phyloP scores from a whole-genome alignment of 2,888 invertebrate genomes.

The Xestia sexstrigata region DNA sequence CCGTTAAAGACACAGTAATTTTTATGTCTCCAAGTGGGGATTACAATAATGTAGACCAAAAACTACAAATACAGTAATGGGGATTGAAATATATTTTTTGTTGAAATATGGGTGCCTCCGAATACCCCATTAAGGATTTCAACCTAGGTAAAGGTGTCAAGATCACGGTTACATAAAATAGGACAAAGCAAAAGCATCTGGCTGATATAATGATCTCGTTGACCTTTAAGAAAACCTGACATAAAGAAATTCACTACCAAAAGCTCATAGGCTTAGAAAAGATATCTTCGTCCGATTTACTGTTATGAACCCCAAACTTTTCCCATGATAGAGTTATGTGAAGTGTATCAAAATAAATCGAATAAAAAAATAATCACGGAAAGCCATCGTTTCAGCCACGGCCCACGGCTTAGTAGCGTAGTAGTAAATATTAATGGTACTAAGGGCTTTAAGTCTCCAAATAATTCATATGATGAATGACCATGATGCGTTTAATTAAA shows the following conservation, averaged over 20 bases:
- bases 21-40: neutral
- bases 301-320: conserved; percentile 6
- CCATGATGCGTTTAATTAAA: neutral
- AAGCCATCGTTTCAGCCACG: neutral
- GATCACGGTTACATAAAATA: neutral
- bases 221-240: conserved; percentile 20
- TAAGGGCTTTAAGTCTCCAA: too few relatives aligned
- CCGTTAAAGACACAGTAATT: neutral
- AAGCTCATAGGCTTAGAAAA: neutral
- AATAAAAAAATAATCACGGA: conserved; percentile 18
- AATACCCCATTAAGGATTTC: neutral
- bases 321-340: conserved; percentile 20
- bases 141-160: neutral
- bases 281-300: conserved; percentile 1
- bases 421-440: too few relatives aligned
- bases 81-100: neutral
- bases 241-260: conserved; percentile 1
- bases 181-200: neutral
- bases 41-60: neutral
- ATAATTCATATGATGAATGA: neutral
- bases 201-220: conserved; percentile 14
- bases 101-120: neutral
- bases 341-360: conserved; percentile 29
- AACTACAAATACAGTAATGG: neutral
- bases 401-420: neutral